Base-by-base conservation (phyloP, 2,888 invertebrate species). In the Lutraria lutraria region DNA sequence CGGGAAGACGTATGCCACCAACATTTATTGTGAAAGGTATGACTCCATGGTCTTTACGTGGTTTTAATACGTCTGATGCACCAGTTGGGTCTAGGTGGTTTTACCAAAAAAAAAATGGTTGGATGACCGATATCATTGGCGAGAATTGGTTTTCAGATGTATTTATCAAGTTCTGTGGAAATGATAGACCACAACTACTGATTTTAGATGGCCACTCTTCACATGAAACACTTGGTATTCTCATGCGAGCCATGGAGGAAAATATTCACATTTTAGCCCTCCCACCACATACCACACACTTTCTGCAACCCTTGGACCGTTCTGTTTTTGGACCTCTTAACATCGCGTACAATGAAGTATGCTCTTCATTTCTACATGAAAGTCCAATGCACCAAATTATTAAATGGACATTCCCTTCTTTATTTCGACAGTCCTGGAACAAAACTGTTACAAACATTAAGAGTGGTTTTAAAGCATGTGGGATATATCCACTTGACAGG, bases 21-120 rank as follows among this genome's bases (percentile, higher is more conserved):
- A 86, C 93, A 53, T 89, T 93, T 52, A 86, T 93, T 15, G 93
- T 92, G 0, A 94, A 94, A 83, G 93, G 93, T 21, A 93, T 93
- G 85, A 92, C 91, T 3, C 15, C 82, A 10, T 86, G 79, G 68
- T 89, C 90, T 0, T 29, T 93, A 21, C 90, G 92, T 52, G 91
- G 90, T 0, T 92, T 93, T 72, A 91, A 92, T 25, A 90, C 90
- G 0, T n/a, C n/a, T n/a, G n/a, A n/a, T n/a, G n/a, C n/a, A n/a
- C n/a, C n/a, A n/a, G n/a, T n/a, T n/a, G n/a, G 31, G 60, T 54
- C 54, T 15, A 54, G 12, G 54, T 54, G 54, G 54, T 54, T 54
- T 15, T 54, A 54, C 15, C 54, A 54, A 15, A 54, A 54, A 54
- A 54, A 54, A 31, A 76, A 29, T 6, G 90, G 90, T 3, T 90